Evolutionary conservation across 35 echinoderm and acorn worm species (phyloP), one percentile per base, ranked within the genome.

Genomic region (Anneissia japonica): DNA sequence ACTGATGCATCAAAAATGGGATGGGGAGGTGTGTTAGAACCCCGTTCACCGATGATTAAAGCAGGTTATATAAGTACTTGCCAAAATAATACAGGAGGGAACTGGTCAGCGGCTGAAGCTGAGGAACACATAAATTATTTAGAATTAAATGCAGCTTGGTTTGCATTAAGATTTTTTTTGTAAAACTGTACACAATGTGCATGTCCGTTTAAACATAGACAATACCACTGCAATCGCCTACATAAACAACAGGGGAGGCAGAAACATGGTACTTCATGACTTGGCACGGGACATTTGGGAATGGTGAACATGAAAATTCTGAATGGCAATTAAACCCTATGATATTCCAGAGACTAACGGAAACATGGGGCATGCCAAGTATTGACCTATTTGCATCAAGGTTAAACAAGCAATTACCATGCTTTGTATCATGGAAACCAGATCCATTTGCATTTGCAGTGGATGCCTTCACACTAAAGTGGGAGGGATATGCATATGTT

Each of bases 351-450:
- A 14, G 14, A 43, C 14, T 43, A 14, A 43, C 40, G 14, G 40
- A 43, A 43, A 43, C 40, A 6, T 43, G 40, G 40, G 87, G 87
- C 3, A 33, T 40, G n/a, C 77, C 51, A 29, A 13, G 30, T 33
- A 82, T 89, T 36, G 78, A 82, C 26, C 51, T 89, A 74, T 82
- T 89, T 74, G 78, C 87, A 28, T 82, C 78, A 33, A 64, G 87
- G 38, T 26, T 82, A 16, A 89, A 82, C 35, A 37, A 34, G 0
- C 85, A 87, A 79, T 0, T 80, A 41, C 30, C 21, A 34, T 34
- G 85, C 28, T 82, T 82, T 37, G 79, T 89, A 16, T 81, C 87
- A 72, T 89, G 87, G 87, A 89, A 75, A 43, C 87, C 87, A 38
- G 87, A 89, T 34, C 87, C 87, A 73, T 40, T 45, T 14, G 77